Evolutionary conservation across 2,888 invertebrate genomes (phyloP).

Genomic region (Perdita meconis): DNA sequence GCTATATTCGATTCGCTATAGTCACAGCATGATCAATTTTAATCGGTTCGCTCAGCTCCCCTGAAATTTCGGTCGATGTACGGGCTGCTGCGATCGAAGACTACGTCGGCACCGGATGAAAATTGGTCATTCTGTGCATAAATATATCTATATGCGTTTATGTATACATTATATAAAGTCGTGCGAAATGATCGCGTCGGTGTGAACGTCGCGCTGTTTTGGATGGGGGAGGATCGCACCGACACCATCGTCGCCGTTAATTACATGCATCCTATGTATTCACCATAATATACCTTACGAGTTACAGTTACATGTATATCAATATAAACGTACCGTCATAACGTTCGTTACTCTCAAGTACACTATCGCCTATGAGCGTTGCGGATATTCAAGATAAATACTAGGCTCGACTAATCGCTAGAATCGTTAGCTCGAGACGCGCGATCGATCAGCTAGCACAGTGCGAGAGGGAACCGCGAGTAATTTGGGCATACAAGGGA

Average conservation of each 20-base stretch:
- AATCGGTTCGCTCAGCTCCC: constrained; percentile 35
- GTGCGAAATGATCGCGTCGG: constrained; percentile 27
- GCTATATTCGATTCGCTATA: constrained; percentile 40
- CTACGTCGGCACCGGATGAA: constrained; percentile 38
- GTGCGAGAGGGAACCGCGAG: background rate
- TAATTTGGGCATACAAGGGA: background rate
- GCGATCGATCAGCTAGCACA: constrained; percentile 26
- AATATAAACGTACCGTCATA: constrained; percentile 63
- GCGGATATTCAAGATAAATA: constrained; percentile 70
- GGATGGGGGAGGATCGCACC: constrained; percentile 8
- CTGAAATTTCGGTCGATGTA: constrained; percentile 14
- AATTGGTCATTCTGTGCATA: constrained; percentile 61
- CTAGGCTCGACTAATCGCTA: constrained; percentile 67
- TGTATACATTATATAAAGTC: constrained; percentile 53
- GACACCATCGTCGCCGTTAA: constrained; percentile 43
- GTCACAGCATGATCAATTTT: constrained; percentile 60
- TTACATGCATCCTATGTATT: constrained; percentile 68
- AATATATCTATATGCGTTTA: constrained; percentile 46
- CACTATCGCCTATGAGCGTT: constrained; percentile 62
- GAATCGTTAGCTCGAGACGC: constrained; percentile 57
- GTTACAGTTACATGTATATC: constrained; percentile 68
- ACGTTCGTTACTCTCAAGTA: constrained; percentile 63
- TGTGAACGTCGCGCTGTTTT: background rate
- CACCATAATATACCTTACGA: constrained; percentile 62
- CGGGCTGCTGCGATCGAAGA: constrained; percentile 12